A percentile compares a stretch with the other conserved stretches of the same genome.
These are phyloP conservation scores for Pipistrellus pygmaeus DNA, from an alignment of 2,797 vertebrate species.

Conservation along the genomic window DNA sequence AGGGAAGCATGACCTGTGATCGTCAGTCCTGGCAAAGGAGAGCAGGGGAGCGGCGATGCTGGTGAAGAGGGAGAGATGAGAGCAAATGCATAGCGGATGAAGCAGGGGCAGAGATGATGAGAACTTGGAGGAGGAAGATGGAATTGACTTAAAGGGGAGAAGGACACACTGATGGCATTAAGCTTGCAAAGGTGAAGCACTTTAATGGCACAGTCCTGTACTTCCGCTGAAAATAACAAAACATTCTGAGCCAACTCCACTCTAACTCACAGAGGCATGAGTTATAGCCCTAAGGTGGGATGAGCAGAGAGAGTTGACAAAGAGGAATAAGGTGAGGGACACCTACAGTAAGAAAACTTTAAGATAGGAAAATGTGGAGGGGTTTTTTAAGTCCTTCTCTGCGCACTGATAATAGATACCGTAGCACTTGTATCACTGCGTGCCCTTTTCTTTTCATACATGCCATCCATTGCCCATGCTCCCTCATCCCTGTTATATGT, in stretches of 20 bases:
- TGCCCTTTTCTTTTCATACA: fast-evolving
- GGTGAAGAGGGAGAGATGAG: not conserved
- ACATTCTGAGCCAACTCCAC: not conserved
- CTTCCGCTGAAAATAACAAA: not conserved
- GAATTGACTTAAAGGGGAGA: not conserved
- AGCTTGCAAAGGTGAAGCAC: not conserved
- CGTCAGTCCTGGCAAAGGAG: not conserved
- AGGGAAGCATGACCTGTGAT: fast-evolving
- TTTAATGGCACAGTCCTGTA: not conserved
- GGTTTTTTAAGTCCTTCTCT: not conserved
- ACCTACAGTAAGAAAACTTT: not conserved
- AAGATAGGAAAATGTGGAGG: not conserved
- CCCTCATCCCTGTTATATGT: not conserved
- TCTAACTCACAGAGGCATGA: fast-evolving
- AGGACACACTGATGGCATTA: no score
- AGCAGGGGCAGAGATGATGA: not conserved
- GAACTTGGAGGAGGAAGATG: fast-evolving
- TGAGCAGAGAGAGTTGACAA: not conserved
- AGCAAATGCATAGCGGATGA: not conserved
- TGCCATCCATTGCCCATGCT: fast-evolving
- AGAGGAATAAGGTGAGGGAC: not conserved
- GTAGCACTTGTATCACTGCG: fast-evolving
- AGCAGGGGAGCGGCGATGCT: fast-evolving
- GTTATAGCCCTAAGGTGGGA: not conserved
- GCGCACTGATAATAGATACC: not conserved